Evolutionary conservation across 1,140 invertebrate species (phyloP).

Genomic region (Pseudobourletiella spinata): DNA sequence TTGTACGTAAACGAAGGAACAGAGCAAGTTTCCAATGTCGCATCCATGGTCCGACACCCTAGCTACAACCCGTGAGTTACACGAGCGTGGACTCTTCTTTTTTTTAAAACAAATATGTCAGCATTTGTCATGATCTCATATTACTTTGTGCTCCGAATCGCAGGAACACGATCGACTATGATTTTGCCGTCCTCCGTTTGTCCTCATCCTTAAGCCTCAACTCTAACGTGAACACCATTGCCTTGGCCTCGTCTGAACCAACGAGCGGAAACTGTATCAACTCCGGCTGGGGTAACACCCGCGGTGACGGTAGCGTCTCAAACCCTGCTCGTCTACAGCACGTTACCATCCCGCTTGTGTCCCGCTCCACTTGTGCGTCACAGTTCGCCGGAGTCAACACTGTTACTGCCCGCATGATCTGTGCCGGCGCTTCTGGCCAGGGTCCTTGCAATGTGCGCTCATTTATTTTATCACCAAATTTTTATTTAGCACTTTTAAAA

Average conservation of each 20-base stretch:
- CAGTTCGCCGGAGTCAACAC: conserved; percentile 16
- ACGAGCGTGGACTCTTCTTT: background rate
- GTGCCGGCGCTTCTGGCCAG: conserved; percentile 13
- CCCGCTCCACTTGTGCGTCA: background rate
- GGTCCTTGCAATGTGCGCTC: conserved; percentile 16
- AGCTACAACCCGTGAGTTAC: conserved; percentile 44
- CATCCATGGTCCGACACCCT: conserved; percentile 43
- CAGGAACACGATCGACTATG: conserved; percentile 35
- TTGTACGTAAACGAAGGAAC: conserved; percentile 39
- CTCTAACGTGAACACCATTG: conserved; percentile 7
- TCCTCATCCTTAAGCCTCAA: conserved; percentile 7
- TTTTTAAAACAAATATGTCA: no score
- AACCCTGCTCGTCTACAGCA: conserved; percentile 12
- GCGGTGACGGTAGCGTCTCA: conserved; percentile 7
- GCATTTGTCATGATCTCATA: no score
- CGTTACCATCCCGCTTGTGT: conserved; percentile 8
- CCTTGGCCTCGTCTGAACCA: conserved; percentile 3
- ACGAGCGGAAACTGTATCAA: conserved; percentile 1
- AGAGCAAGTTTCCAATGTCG: conserved; percentile 44
- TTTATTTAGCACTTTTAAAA: background rate
- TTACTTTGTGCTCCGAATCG: no score
- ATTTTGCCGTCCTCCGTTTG: conserved; percentile 34
- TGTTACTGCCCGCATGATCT: conserved; percentile 15
- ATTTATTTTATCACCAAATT: no score
- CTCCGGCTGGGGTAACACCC: conserved; percentile 14